A percentile compares a stretch with the other conserved stretches of the same genome.
Conservation (phyloP, 2,797 vertebrate species). For the Diplodus puntazzo region DNA sequence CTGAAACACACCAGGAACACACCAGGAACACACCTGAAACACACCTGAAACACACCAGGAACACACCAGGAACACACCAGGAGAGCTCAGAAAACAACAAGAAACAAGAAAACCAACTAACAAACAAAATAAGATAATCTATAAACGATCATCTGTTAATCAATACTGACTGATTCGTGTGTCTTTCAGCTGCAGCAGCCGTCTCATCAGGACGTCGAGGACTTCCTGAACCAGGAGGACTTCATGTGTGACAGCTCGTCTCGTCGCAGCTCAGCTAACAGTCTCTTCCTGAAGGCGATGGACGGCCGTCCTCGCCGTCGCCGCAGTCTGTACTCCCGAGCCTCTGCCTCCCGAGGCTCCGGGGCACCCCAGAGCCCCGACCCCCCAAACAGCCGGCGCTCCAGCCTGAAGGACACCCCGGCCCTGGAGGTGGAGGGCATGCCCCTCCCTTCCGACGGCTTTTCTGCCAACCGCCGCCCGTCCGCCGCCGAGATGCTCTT, state of each 20-base stretch:
- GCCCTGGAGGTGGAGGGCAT: constrained; percentile 41
- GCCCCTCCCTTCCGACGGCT: constrained; percentile 13
- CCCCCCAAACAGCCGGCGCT: constrained; percentile 49
- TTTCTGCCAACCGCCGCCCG: constrained; percentile 36
- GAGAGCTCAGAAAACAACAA: too few species aligned
- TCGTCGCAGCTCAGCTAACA: constrained; percentile 67
- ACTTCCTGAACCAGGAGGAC: constrained; percentile 76
- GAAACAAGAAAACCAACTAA: too few species aligned
- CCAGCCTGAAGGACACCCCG: constrained; percentile 57
- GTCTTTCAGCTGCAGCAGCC: constrained; percentile 74
- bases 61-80: too few species aligned
- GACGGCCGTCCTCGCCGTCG: constrained; percentile 78
- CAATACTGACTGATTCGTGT: neutral
- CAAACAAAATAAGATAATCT: too few species aligned
- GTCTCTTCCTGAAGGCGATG: constrained; percentile 81
- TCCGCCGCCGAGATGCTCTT: constrained; percentile 77
- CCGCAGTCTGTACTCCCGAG: constrained; percentile 66
- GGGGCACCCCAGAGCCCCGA: constrained; percentile 36
- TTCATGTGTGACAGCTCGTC: constrained; percentile 48
- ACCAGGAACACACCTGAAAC: too few species aligned
- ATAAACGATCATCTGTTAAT: too few species aligned
- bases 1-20: too few species aligned
- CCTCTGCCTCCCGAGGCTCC: constrained; percentile 1
- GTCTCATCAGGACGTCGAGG: constrained; percentile 71
- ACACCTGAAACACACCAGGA: too few species aligned